A percentile compares a stretch with the other conserved stretches of the same genome.
Conservation (phyloP, 1,140 invertebrate species). For the Phymastichus coffea region DNA sequence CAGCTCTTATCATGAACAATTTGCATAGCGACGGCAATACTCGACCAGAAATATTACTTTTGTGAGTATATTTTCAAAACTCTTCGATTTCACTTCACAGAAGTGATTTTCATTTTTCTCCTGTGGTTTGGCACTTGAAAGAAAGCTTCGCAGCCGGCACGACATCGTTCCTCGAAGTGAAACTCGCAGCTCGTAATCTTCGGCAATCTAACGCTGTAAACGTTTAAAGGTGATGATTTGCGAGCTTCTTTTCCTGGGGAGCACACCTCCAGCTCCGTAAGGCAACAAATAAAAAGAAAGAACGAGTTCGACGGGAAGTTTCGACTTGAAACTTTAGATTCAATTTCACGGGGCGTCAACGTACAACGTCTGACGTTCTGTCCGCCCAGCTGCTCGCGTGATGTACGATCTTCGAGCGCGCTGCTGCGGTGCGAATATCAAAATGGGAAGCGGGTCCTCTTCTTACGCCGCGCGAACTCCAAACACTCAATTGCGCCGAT, state of each 20-base stretch:
- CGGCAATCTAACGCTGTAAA: conserved; percentile 52
- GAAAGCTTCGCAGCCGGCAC: background rate
- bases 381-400: conserved; percentile 52
- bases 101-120: conserved; percentile 8
- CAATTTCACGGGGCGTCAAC: conserved; percentile 55
- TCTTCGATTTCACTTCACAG: conserved; percentile 2
- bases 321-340: conserved; percentile 51
- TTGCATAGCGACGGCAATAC: too few relatives aligned
- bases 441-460: conserved; percentile 29
- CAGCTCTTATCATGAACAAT: too few relatives aligned
- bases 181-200: conserved; percentile 42
- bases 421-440: conserved; percentile 34
- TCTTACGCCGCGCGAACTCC: background rate
- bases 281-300: conserved; percentile 19
- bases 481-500: too few relatives aligned
- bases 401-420: conserved; percentile 50
- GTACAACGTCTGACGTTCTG: conserved; percentile 45
- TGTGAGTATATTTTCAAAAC: too few relatives aligned
- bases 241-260: conserved; percentile 41
- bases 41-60: too few relatives aligned
- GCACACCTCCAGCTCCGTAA: conserved; percentile 34
- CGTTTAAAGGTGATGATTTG: conserved; percentile 55
- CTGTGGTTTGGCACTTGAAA: conserved; percentile 1
- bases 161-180: conserved; percentile 1
- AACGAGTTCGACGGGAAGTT: conserved; percentile 12